Evolutionary conservation across 2,113 vertebrate species (phyloP), one percentile per base, ranked within the genome.

Genomic region (Genyomyrus donnyi): DNA sequence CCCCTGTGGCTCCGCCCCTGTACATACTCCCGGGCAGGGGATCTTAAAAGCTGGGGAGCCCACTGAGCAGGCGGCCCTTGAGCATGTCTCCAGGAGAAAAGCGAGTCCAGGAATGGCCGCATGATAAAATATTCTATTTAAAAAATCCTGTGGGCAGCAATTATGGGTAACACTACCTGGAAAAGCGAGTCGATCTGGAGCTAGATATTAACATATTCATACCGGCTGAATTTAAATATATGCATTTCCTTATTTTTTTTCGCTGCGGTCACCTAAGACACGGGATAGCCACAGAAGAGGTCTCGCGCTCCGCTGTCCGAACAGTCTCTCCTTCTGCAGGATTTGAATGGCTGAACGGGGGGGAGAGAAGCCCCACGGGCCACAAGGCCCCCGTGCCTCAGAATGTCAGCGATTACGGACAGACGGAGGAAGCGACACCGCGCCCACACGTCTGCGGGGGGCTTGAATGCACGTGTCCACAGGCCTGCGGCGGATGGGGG

Each of bases 141-240:
- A 80, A 42, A 80, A 90, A 89, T 91, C 56, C 90, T 91, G 91
- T 89, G 89, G 92, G 94, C 91, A 88, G 85, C 89, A 92, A 94
- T 95, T 93, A 93, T 52, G 88, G 62, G 58, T 91, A 90, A 90
- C 83, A 93, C 94, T 95, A 95, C 94, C 93, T 95, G 94, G 94
- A 94, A 80, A 94, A 95, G 93, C 84, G 50, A 90, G 88, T 91
- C 87, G 86, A 90, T 92, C 91, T 90, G 91, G 91, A 93, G 92
- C 91, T 88, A 93, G 92, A 90, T 91, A 93, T 94, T 92, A 95
- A 89, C 66, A 90, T 90, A 92, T 90, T 91, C 53, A 70, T 42
- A 88, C 91, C 90, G 31, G 56, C 91, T 92, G 92, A 92, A 94
- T 95, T 93, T 91, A 93, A 93, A 94, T 92, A 85, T 88, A 70